These are phyloP conservation scores for Silurus lanzhouensis DNA, from an alignment of 2,797 vertebrate species.

Conservation along the genomic window DNA sequence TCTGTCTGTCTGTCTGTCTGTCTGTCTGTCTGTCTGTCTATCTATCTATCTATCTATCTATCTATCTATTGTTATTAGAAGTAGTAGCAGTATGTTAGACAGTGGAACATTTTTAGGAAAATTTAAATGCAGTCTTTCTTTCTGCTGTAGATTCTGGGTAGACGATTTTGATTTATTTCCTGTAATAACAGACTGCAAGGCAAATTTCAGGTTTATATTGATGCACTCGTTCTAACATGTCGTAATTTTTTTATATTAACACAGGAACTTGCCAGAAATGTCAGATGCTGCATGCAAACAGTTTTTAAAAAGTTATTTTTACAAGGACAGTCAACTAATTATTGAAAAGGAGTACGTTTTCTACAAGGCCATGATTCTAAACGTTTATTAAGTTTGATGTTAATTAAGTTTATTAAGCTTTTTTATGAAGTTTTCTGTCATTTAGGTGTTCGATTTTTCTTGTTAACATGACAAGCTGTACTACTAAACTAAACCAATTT, in stretches of 20 bases:
- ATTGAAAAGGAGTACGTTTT: not conserved
- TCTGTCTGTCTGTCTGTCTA: too few relatives aligned
- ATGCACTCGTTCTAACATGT: not conserved
- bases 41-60: too few relatives aligned
- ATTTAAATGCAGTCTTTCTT: not conserved
- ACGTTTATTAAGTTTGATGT: too few relatives aligned
- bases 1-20: too few relatives aligned
- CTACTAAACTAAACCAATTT: not conserved
- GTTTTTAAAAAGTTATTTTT: not conserved
- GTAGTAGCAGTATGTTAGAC: too few relatives aligned
- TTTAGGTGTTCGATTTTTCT: not conserved
- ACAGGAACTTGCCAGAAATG: not conserved
- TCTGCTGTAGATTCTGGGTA: not conserved
- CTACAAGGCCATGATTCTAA: too few relatives aligned
- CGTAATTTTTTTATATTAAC: not conserved
- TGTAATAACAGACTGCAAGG: not conserved
- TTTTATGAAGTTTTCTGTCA: not conserved
- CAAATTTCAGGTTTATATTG: too few relatives aligned
- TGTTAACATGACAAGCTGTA: not conserved
- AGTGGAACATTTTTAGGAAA: not conserved
- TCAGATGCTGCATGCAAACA: not conserved
- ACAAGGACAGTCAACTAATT: not conserved
- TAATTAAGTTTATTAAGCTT: not conserved
- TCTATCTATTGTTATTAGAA: too few relatives aligned
- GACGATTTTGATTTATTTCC: not conserved